Conservation (phyloP, 2,113 vertebrate genomes). For the Ranitomeya imitator region DNA sequence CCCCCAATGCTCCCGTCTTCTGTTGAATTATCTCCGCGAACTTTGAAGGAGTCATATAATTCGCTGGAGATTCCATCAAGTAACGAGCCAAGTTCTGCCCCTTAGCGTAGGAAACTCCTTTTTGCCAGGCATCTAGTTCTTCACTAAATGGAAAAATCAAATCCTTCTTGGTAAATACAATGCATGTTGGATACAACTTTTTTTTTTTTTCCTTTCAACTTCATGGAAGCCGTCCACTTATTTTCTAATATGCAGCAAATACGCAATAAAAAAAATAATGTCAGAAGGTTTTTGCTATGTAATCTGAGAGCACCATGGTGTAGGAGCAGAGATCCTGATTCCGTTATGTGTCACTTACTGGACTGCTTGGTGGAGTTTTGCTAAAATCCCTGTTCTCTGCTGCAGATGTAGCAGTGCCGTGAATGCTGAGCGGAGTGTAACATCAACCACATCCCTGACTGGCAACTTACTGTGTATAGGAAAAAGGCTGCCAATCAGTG, state of each 20-base stretch:
- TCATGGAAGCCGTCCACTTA: not conserved
- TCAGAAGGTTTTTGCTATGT: too few species aligned
- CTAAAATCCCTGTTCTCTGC: too few species aligned
- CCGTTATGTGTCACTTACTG: too few species aligned
- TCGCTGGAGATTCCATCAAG: slow-evolving; percentile 94
- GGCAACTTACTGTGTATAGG: too few species aligned
- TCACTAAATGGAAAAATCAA: slow-evolving; percentile 66
- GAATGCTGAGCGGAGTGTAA: too few species aligned
- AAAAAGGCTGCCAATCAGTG: too few species aligned
- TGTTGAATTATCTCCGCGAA: slow-evolving; percentile 87
- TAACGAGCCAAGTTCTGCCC: slow-evolving; percentile 92
- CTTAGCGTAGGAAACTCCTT: slow-evolving; percentile 83
- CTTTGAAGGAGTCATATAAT: slow-evolving; percentile 85
- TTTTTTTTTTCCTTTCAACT: not conserved
- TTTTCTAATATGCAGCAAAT: not conserved
- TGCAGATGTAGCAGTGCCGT: too few species aligned
- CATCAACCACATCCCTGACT: too few species aligned
- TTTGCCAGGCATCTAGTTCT: slow-evolving; percentile 81
- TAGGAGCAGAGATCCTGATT: too few species aligned
- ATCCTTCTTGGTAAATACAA: not conserved
- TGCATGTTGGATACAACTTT: not conserved
- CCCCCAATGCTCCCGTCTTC: slow-evolving; percentile 72
- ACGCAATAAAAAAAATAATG: too few species aligned
- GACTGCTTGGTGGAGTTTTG: too few species aligned
- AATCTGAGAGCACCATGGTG: too few species aligned